Evolutionary conservation across 2,113 vertebrate species (phyloP).

Genomic region (Pardalotus punctatus): DNA sequence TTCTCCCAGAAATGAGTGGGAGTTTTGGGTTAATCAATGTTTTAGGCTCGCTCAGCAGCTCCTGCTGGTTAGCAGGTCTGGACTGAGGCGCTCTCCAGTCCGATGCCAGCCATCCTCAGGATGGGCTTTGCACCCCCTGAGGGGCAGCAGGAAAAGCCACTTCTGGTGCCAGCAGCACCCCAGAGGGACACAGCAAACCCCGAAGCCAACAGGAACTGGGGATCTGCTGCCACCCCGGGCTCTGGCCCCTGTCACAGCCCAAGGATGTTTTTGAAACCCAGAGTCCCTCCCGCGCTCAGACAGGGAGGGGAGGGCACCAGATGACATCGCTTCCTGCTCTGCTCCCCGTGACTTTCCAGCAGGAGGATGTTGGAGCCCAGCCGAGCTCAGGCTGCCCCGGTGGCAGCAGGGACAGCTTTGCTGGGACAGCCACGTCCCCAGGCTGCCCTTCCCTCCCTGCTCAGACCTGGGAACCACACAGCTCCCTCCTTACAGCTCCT

Average conservation of each 20-base stretch:
- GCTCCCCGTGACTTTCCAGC: not conserved
- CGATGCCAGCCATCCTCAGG: not conserved
- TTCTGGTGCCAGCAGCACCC: not conserved
- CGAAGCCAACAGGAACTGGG: not conserved
- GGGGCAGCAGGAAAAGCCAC: not conserved
- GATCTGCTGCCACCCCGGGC: not conserved
- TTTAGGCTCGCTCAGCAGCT: not conserved
- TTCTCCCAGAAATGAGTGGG: not conserved
- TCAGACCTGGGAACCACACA: not conserved
- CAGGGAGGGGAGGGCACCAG: not conserved
- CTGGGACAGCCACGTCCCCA: not conserved
- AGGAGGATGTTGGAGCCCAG: not conserved
- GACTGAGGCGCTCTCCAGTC: not conserved
- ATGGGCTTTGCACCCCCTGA: not conserved
- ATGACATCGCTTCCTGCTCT: conserved; percentile 18
- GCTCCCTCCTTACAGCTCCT: not conserved
- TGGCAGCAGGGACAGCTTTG: not conserved
- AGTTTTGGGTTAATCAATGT: not conserved
- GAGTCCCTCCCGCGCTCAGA: not conserved
- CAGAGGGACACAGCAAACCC: not conserved
- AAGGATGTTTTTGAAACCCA: not conserved
- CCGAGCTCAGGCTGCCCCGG: not conserved
- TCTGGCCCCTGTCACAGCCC: not conserved
- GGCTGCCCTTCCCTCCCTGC: not conserved
- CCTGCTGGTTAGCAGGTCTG: not conserved